Percentiles rank a stretch among this genome's conserved stretches.
Conservation (phyloP, 2,113 vertebrate genomes). For the Mobula birostris region DNA sequence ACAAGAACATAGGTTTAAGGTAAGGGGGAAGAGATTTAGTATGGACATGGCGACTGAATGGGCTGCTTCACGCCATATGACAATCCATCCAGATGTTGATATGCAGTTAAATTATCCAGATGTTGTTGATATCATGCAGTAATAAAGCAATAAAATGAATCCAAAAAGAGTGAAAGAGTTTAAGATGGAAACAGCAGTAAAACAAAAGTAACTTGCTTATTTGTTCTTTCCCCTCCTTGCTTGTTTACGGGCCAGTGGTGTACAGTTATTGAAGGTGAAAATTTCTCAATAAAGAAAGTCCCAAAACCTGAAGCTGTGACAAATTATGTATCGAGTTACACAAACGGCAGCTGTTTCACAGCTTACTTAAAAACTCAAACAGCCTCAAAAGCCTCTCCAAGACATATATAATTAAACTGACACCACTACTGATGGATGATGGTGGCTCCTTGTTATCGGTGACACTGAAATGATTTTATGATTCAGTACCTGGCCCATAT, state of each 20-base stretch:
- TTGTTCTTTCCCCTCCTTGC: background rate
- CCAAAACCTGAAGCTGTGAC: background rate
- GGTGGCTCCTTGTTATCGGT: background rate
- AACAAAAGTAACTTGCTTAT: background rate
- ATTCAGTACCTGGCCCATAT: background rate
- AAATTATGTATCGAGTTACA: conserved; percentile 3
- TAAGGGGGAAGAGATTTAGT: too few species aligned
- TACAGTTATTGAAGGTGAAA: background rate
- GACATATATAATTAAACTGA: background rate
- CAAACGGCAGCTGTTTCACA: background rate
- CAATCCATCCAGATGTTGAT: too few species aligned
- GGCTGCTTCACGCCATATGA: too few species aligned
- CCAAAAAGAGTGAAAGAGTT: background rate
- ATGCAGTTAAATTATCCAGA: background rate
- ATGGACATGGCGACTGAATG: too few species aligned
- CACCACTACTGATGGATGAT: background rate
- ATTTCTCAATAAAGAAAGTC: background rate
- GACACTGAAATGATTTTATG: background rate
- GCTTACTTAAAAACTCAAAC: background rate
- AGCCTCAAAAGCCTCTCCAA: background rate
- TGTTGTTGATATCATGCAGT: background rate
- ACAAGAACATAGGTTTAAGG: too few species aligned
- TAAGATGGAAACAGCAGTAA: background rate
- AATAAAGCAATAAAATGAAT: background rate
- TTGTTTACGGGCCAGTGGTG: background rate